Evolutionary conservation across 2,888 invertebrate genomes (phyloP).

Genomic region (Heliconius sara): DNA sequence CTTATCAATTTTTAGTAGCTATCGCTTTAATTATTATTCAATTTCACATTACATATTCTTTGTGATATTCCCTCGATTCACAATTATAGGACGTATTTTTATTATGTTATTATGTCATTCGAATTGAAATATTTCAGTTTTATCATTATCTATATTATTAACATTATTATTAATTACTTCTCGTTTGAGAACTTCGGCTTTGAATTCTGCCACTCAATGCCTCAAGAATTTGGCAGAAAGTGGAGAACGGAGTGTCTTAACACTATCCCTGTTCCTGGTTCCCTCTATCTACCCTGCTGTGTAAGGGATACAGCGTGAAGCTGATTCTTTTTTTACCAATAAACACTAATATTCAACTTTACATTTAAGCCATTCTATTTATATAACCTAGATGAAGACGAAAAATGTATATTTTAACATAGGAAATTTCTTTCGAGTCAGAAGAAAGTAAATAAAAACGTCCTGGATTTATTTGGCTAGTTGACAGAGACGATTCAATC

Average conservation of each 20-base stretch:
- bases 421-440: constrained; percentile 48
- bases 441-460: constrained; percentile 55
- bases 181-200: too few species aligned
- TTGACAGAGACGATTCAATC: constrained; percentile 56
- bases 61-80: not conserved
- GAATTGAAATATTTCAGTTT: not conserved
- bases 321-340: too few species aligned
- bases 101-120: not conserved
- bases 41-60: not conserved
- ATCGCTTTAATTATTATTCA: not conserved
- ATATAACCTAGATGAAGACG: constrained; percentile 30
- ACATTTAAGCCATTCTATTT: constrained; percentile 21
- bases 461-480: constrained; percentile 53
- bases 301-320: too few species aligned
- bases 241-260: too few species aligned
- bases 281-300: too few species aligned
- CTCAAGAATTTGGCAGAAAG: too few species aligned
- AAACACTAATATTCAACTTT: not conserved
- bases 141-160: too few species aligned
- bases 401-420: constrained; percentile 44
- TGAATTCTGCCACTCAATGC: too few species aligned
- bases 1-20: not conserved
- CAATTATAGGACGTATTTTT: not conserved
- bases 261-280: too few species aligned
- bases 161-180: too few species aligned